Base-by-base conservation (phyloP, 2,113 vertebrate genomes). In the Typhlomys cinereus region DNA sequence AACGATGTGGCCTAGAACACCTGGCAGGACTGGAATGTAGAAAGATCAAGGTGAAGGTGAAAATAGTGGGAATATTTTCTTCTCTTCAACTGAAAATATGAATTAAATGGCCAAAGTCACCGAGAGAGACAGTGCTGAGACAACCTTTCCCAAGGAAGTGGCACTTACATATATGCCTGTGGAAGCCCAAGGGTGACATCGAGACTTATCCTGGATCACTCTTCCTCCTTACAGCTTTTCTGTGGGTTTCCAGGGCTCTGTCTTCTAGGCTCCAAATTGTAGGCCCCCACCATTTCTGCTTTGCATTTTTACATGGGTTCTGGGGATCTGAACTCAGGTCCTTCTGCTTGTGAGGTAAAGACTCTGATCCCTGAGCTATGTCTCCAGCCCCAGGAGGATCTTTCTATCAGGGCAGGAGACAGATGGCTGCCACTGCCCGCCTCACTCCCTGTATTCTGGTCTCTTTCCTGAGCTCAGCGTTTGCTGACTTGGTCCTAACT, bases 401-500 rank as follows among this genome's bases (percentile, higher is more conserved):
- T 17, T 34, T 81, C 67, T 66, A 54, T 36, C 50, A 83, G 57
- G 29, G 41, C 6, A 21, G 62, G 70, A 36, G 44, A 39, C 48
- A 67, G 41, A 50, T 46, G 15, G 10, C 31, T 69, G 29, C 50
- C 2, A 12, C 44, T 25, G 31, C 59, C 12, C 27, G 13, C 44
- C 2, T 29, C 1, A 2, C 1, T 10, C 2, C 4, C 29, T 20
- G 1, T 0, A 13, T 61, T 73, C 52, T 44, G 4, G 14, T n/a
- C 39, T 75, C 44, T 44, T 75, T 46, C 6, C 29, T 20, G 75
- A 80, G 10, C 61, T 50, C 36, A 64, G 44, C 31, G 11, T 52
- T 54, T 82, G 52, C 62, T 36, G 73, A 18, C 29, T 70, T 6
- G 36, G 76, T n/a, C 31, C n/a, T 50, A 14, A 17, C n/a, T 81